Base-by-base conservation (phyloP, 2,113 vertebrate genomes). In the Parus major region DNA sequence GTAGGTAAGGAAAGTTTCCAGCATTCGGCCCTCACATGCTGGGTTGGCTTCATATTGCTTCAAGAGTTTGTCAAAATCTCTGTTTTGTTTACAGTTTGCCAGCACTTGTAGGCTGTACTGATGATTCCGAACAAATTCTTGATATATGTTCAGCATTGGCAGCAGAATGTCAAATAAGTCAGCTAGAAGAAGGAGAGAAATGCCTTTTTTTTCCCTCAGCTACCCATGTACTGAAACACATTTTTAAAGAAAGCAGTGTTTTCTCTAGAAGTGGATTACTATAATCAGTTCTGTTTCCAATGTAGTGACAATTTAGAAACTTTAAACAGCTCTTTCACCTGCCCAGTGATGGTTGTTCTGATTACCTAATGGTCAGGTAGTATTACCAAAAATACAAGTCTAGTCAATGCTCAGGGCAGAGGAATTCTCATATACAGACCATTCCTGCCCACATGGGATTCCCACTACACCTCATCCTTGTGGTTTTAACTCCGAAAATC, bases 91-190 rank as follows among this genome's bases (percentile, higher is more conserved):
- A 96, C 99, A 99, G 97, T 99, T 99, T 95, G 99, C 99, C 76
- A 99, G 98, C 56, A 99, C 99, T 97, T 99, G 99, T 75, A 99
- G 98, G 97, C 99, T 99, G 94, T 99, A 99, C 82, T 99, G 99
- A 95, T 99, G 99, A 97, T 99, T 99, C 71, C 99, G 98, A 91
- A 99, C 99, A 98, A 99, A 99, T 97, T 99, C 99, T 98, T 99
- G 99, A 95, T 99, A 99, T 97, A 99, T 99, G 97, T 99, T 99
- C 97, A 99, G 98, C 99, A 99, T 99, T 11, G 99, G 99, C 95
- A 99, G 98, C 95, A 99, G 97, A 97, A 99, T 99, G 98, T 99
- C 99, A 96, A 99, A 99, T 35, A 99, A 98, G 94, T 99, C 99
- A 69, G 99, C 99, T 99, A 93, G 49, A 98, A 96, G 92, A 92